Evolutionary conservation across 2,113 vertebrate species (phyloP), one percentile per base, ranked within the genome.

Genomic region (Clupea harengus): DNA sequence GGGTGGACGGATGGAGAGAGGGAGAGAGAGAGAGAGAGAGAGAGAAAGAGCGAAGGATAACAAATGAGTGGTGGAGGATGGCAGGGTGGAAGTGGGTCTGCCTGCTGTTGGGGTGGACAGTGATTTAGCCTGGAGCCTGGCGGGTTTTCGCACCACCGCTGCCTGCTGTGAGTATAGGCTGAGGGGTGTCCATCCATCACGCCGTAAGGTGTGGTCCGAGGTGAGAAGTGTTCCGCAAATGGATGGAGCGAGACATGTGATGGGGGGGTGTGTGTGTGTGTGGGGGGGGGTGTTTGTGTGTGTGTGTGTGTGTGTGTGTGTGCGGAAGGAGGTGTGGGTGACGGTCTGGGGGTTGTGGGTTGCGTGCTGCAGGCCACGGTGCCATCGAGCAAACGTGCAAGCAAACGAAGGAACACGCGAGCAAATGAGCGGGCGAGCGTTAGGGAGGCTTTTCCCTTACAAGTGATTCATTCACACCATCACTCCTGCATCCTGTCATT

Each of bases 401-500:
- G 45, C 75, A 54, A 78, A 39, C 3, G 84, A 6, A 50, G 6
- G 49, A 44, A 22, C 17, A 52, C 18, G 22, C 32, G 82, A 75
- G 50, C 72, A 78, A 78, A 78, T 39, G 50, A 52, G 82, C 4
- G 49, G 2, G 25, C 2, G 6, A 81, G 85, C 93, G 72, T 32
- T 15, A 3, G 11, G 11, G 28, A 75, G 15, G 67, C 3, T 39
- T 39, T 95, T 94, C 94, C 92, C 91, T 82, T 52, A 87, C 67
- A 89, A 92, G 87, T 92, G 93, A 94, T 94, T 92, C 93, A 91
- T 94, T 93, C 90, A 89, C 92, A 90, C 93, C 91, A 94, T 92
- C 91, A 92, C 91, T 92, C 93, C 91, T 91, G 93, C 93, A 92
- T 93, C 92, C 92, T 94, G 94, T 94, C 93, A 91, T 89, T 92